A percentile compares a stretch with the other conserved stretches of the same genome.
Evolutionary conservation across 2,113 vertebrate genomes (phyloP).

Genomic region (Corythornis vintsioides): DNA sequence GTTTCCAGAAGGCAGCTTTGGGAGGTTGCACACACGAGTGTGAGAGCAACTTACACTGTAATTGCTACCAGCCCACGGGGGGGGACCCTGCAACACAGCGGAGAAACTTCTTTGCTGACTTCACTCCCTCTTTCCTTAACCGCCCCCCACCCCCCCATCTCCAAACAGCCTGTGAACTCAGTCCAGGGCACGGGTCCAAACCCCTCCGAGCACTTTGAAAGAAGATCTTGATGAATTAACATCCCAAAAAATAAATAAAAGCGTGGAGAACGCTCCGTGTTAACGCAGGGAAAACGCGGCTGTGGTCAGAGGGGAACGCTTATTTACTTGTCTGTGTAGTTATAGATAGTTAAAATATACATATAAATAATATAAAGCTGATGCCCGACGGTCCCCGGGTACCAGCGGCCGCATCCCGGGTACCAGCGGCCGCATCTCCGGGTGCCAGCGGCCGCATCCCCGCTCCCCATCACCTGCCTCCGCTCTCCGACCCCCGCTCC

Average conservation of each 20-base stretch:
- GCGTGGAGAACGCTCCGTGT: rapidly evolving
- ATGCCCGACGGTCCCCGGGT: neutral
- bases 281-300: neutral
- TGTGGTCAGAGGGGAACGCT: neutral
- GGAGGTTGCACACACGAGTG: neutral
- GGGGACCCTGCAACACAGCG: neutral
- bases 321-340: rapidly evolving
- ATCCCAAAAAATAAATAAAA: neutral
- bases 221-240: neutral
- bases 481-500: too few species aligned
- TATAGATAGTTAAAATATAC: too few species aligned
- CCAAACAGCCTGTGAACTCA: neutral
- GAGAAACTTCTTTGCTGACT: neutral
- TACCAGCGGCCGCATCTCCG: neutral
- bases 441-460: too few species aligned
- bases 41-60: slow-evolving; percentile 15
- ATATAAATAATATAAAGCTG: neutral
- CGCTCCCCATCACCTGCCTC: too few species aligned
- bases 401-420: neutral
- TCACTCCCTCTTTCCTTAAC: neutral
- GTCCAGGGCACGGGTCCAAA: neutral
- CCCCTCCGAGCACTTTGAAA: neutral
- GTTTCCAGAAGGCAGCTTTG: slow-evolving; percentile 10
- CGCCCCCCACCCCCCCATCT: neutral
- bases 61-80: slow-evolving; percentile 38